These are phyloP conservation scores for Ectemnius lituratus DNA, from an alignment of 2,888 invertebrate species.

Conservation along the genomic window DNA sequence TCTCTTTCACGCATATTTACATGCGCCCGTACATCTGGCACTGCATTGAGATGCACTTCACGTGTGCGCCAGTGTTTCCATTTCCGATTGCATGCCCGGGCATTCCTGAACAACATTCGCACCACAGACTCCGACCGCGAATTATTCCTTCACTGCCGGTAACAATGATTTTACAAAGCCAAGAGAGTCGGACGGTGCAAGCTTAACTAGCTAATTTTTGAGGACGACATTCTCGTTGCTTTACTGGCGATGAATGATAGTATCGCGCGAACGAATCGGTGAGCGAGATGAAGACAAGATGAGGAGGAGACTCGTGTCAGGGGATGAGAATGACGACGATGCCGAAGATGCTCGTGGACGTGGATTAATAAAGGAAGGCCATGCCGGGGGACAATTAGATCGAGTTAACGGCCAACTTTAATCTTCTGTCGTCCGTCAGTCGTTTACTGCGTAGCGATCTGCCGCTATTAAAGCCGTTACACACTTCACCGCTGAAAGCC, in stretches of 20 bases:
- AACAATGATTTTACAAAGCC: background rate
- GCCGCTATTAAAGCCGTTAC: conserved; percentile 75
- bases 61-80: conserved; percentile 38
- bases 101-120: conserved; percentile 5
- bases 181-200: conserved; percentile 18
- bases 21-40: conserved; percentile 43
- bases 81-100: conserved; percentile 16
- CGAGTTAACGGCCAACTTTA: conserved; percentile 77
- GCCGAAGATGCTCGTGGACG: conserved; percentile 63
- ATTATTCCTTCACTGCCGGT: background rate
- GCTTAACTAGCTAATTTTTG: conserved; percentile 32
- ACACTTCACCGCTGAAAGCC: conserved; percentile 67
- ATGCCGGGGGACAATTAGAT: conserved; percentile 75
- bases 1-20: conserved; percentile 25
- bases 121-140: background rate
- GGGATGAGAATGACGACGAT: conserved; percentile 57
- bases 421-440: conserved; percentile 77
- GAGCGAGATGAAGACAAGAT: background rate
- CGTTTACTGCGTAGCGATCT: conserved; percentile 77
- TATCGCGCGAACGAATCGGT: too few species aligned
- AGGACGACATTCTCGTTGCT: conserved; percentile 14
- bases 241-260: too few species aligned
- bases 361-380: conserved; percentile 75
- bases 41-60: conserved; percentile 45
- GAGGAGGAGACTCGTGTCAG: conserved; percentile 11